Evolutionary conservation across 2,797 vertebrate genomes (phyloP).

Genomic region (Fringilla coelebs): DNA sequence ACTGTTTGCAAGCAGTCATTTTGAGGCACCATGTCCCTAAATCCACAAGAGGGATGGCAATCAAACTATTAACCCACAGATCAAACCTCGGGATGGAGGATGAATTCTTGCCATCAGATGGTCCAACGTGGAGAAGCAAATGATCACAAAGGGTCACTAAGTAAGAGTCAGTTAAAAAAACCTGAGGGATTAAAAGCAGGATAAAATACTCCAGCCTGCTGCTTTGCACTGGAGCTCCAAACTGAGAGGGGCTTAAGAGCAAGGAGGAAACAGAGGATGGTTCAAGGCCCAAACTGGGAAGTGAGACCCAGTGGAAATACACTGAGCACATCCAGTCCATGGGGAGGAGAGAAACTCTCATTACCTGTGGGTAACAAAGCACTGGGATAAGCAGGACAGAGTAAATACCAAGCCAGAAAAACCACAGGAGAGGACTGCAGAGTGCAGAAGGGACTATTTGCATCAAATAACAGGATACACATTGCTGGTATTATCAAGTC

Average conservation of each 20-base stretch:
- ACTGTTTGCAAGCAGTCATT: neutral
- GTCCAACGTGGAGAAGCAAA: neutral
- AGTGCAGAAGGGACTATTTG: neutral
- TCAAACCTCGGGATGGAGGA: neutral
- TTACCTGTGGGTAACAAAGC: neutral
- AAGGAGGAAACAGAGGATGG: neutral
- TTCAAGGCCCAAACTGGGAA: neutral
- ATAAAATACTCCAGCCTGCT: neutral
- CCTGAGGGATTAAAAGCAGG: neutral
- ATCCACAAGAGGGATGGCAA: neutral
- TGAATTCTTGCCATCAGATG: neutral
- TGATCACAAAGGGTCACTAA: neutral
- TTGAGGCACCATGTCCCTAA: neutral
- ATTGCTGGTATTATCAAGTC: neutral
- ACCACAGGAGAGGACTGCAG: neutral
- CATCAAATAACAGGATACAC: neutral
- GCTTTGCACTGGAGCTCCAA: neutral
- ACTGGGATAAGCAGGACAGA: neutral
- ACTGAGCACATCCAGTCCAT: accelerated
- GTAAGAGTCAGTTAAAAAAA: neutral
- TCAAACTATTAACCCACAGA: neutral
- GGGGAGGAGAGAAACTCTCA: neutral
- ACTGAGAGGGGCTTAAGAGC: neutral
- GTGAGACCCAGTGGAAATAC: neutral
- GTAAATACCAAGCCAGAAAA: neutral